Evolutionary conservation across 2,113 vertebrate genomes (phyloP), one percentile per base, ranked within the genome.

Genomic region (Tachysurus fulvidraco): DNA sequence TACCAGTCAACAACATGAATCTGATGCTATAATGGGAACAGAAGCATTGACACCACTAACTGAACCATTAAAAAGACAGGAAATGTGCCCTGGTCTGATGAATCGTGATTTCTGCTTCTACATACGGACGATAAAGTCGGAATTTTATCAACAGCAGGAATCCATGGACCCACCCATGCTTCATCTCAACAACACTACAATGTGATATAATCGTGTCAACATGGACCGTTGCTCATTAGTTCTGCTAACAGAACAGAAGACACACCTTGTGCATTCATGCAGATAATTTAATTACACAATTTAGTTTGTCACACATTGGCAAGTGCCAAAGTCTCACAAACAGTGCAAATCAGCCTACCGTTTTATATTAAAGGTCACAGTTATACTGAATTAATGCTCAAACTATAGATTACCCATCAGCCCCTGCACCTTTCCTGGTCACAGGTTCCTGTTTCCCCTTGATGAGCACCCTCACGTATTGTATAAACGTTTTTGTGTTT

Each of bases 261-360:
- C 59, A 65, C 84, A 23, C 44, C 60, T 79, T 65, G 60, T 79
- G 74, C 74, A 67, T 55, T 79, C 23, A 50, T 86, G 52, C 30
- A 78, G n/a, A 69, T n/a, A 71, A 59, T 30, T 41, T 13, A 14
- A 36, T 78, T 57, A 30, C 36, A 59, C 73, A 12, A 41, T 73
- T 64, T 87, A 28, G 5, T 23, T 14, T 25, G 23, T 25, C 23
- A 50, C 4, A n/a, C n/a, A n/a, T n/a, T n/a, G n/a, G n/a, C n/a
- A 46, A 16, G 17, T 28, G 0, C 17, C 28, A 77, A 9, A 54
- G 16, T 28, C 6, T 77, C 1, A 14, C 74, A 77, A 54, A 30
- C 74, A 9, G n/a, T 14, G 54, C 5, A 54, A 0, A 1, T 55
- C 17, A n/a, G 44, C 13, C 11, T n/a, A 50, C 2, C 0, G 13